Base-by-base conservation (phyloP, 2,888 invertebrate species). In the Cephus pygmeus region DNA sequence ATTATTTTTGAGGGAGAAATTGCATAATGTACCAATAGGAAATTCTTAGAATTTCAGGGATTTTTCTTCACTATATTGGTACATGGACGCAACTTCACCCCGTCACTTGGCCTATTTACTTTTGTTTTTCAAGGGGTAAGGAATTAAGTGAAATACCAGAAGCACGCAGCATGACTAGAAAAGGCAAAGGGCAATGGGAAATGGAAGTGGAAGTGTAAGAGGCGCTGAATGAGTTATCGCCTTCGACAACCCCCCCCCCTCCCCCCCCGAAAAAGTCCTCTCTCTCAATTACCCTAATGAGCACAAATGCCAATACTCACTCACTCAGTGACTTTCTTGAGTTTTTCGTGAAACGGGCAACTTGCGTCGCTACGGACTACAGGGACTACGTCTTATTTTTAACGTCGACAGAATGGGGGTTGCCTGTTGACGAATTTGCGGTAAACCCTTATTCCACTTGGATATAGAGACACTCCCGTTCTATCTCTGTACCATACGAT, bases 281-380 rank as follows among this genome's bases (percentile, higher is more conserved):
- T 84, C 84, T 84, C 86, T 84, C 84, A 85, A 87, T 87, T 87
- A 88, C 83, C 86, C 85, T 88, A 88, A 88, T 88, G 87, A 88
- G 87, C 83, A 84, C 82, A 86, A 86, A 87, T 77, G 76, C 81
- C 78, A 73, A 69, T 76, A 77, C 69, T 77, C 73, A 40, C 69
- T 30, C 30, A 33, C 69, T 69, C 40, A 40, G 40, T 40, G 69
- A 69, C 31, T 69, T 69, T 69, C 69, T 40, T 40, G 15, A 15
- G 40, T 40, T 40, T 40, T 40, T 40, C 40, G 6, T 40, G 40
- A 40, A 40, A 40, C 40, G 40, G 40, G 40, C 15, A 15, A 40
- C 40, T 15, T 40, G 40, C 40, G 40, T 40, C 40, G 73, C 68
- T 73, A 76, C 71, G 73, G 34, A 75, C 69, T 77, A 56, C 79